Conservation (phyloP, 64 coral and sea anemone genomes). For the Astreopora myriophthalma region DNA sequence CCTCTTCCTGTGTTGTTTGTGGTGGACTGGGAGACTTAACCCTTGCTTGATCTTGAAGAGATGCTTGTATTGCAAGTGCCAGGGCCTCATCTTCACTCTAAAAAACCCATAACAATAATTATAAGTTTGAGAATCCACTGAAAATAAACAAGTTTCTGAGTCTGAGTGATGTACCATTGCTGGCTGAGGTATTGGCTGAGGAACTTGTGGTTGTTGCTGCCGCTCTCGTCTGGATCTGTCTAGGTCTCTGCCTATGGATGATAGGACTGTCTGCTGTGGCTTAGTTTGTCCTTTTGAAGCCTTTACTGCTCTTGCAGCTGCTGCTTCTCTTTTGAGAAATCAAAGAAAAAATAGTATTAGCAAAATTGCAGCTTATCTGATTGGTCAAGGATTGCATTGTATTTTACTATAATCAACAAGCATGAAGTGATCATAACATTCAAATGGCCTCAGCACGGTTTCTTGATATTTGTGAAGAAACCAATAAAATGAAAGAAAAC, state of each 20-base stretch:
- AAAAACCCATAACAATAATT: not conserved
- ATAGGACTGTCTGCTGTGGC: slow-evolving; percentile 84
- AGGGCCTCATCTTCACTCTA: slow-evolving; percentile 98
- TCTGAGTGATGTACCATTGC: not conserved
- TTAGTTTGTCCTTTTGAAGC: slow-evolving; percentile 31
- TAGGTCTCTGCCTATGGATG: slow-evolving; percentile 79
- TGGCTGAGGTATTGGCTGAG: not conserved
- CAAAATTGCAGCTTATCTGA: too few species aligned
- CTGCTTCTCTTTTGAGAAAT: slow-evolving; percentile 60
- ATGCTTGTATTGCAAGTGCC: slow-evolving; percentile 93
- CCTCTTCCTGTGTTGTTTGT: slow-evolving; percentile 79
- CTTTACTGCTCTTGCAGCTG: slow-evolving; percentile 44
- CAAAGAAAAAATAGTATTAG: not conserved
- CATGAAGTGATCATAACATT: too few species aligned
- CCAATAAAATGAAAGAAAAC: too few species aligned
- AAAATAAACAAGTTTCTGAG: too few species aligned
- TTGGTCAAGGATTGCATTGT: not conserved
- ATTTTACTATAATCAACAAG: too few species aligned
- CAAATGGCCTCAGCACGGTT: too few species aligned
- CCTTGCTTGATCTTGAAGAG: slow-evolving; percentile 45
- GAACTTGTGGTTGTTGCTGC: not conserved
- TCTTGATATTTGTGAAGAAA: too few species aligned
- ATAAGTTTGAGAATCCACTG: not conserved
- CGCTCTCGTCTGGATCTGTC: slow-evolving; percentile 59
- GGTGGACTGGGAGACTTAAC: slow-evolving; percentile 34